Evolutionary conservation across 2,888 invertebrate species (phyloP).

Genomic region (Standfussiana lucernea): DNA sequence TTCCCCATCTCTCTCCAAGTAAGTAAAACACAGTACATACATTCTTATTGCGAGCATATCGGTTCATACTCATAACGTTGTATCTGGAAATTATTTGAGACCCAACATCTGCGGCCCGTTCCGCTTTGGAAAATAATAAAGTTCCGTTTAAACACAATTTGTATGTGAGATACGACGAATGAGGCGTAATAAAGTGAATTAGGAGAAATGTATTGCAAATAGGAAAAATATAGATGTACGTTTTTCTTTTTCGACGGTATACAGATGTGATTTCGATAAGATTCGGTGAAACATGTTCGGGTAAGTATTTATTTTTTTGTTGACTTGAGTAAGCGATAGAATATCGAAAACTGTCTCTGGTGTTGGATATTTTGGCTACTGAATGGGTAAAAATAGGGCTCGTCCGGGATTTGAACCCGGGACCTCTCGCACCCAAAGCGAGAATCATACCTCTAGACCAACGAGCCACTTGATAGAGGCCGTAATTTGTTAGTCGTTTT

Average conservation of each 20-base stretch:
- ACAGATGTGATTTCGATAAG: constrained; percentile 52
- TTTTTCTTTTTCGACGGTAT: constrained; percentile 32
- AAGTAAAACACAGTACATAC: constrained; percentile 81
- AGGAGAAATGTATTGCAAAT: constrained; percentile 87
- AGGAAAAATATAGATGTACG: constrained; percentile 77
- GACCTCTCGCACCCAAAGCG: constrained; percentile 90
- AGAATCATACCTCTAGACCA: constrained; percentile 88
- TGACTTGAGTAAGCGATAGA: not conserved
- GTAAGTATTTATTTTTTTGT: constrained; percentile 18
- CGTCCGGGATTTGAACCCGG: constrained; percentile 91
- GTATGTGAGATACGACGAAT: constrained; percentile 89
- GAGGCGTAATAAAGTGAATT: constrained; percentile 88
- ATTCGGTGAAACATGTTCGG: constrained; percentile 29
- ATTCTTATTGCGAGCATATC: constrained; percentile 79
- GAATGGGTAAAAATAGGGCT: constrained; percentile 79
- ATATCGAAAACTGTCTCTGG: not conserved
- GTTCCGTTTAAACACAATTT: constrained; percentile 89
- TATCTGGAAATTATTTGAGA: constrained; percentile 86
- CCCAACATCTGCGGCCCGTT: constrained; percentile 83
- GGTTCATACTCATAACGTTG: constrained; percentile 75
- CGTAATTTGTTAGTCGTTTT: not conserved
- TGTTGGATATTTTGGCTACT: not conserved
- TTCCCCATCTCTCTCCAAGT: constrained; percentile 79
- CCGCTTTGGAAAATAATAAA: constrained; percentile 88
- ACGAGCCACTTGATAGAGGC: not conserved